Conservation (phyloP, 2,797 vertebrate species). For the Picus viridis region DNA sequence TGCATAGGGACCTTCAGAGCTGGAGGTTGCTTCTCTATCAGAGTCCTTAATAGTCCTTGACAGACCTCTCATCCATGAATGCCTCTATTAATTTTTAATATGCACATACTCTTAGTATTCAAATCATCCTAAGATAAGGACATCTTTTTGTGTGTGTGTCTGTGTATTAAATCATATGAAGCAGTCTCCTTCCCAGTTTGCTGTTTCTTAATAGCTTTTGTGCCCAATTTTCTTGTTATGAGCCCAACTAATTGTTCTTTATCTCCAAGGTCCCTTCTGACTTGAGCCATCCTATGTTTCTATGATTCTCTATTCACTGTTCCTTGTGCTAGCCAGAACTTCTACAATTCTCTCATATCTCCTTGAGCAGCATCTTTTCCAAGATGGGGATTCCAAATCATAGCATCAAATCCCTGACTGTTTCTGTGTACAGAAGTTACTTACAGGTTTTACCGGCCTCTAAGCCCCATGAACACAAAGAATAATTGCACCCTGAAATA, state of each 20-base stretch:
- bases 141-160: neutral
- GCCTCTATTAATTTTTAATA: slow-evolving; percentile 44
- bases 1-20: neutral
- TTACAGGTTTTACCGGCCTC: neutral
- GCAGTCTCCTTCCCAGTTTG: neutral
- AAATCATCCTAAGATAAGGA: neutral
- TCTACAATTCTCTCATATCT: neutral
- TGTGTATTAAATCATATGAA: neutral
- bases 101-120: neutral
- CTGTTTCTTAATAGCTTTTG: neutral
- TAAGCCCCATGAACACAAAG: neutral
- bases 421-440: neutral
- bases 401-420: neutral
- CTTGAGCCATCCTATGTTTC: too few species aligned
- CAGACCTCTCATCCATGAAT: slow-evolving; percentile 37
- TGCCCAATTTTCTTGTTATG: neutral
- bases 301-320: neutral
- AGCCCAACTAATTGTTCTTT: neutral
- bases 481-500: neutral
- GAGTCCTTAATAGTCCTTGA: neutral
- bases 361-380: neutral
- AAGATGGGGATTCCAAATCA: neutral
- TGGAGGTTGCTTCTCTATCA: neutral
- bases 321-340: neutral
- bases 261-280: neutral